Conservation (phyloP, 2,888 invertebrate genomes). For the Pseudanteris insignis region DNA sequence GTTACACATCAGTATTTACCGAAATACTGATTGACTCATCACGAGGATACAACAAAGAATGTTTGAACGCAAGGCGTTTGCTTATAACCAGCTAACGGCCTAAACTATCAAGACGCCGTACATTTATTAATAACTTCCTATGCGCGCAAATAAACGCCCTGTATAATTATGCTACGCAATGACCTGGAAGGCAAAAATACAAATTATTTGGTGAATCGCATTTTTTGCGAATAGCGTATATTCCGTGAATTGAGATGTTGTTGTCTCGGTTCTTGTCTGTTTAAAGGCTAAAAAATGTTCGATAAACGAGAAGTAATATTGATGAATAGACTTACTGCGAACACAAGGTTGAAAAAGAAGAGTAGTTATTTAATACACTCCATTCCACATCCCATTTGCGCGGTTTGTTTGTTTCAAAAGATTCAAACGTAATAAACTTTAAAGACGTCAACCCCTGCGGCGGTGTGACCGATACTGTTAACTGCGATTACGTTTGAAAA, state of each 20-base stretch:
- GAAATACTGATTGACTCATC: too few relatives aligned
- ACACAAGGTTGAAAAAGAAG: conserved; percentile 81
- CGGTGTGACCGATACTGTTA: too few relatives aligned
- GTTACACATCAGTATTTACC: too few relatives aligned
- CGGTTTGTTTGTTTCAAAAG: neutral
- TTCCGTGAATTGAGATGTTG: too few relatives aligned
- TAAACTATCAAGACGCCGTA: neutral
- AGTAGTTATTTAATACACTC: conserved; percentile 83
- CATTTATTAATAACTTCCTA: conserved; percentile 16
- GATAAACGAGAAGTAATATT: neutral
- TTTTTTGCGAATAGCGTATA: too few relatives aligned
- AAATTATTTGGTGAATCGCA: neutral
- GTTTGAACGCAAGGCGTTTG: conserved; percentile 2
- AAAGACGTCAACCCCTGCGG: too few relatives aligned
- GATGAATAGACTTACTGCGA: conserved; percentile 74
- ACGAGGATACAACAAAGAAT: conserved; percentile 6
- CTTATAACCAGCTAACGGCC: neutral
- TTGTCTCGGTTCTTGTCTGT: conserved; percentile 4
- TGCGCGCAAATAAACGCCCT: neutral
- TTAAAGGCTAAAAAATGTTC: neutral
- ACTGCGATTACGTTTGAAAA: too few relatives aligned
- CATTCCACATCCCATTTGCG: conserved; percentile 71
- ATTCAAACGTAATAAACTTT: neutral
- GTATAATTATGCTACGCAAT: neutral
- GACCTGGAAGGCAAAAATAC: neutral